These are phyloP conservation scores for Fragum fragum DNA, from an alignment of 2,888 invertebrate genomes.

Conservation along the genomic window DNA sequence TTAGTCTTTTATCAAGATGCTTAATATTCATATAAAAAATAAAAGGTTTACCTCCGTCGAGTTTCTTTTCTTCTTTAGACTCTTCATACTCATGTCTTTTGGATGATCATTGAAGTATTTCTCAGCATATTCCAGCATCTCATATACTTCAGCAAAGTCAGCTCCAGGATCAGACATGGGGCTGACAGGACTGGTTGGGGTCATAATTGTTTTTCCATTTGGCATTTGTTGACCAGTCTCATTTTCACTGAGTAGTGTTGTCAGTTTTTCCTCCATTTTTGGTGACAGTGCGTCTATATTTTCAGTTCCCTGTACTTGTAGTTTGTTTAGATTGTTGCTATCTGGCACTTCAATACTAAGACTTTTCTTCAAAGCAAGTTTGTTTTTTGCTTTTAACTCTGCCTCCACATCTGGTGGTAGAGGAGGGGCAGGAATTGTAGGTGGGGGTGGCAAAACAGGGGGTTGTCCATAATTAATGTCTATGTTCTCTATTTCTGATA, in stretches of 20 bases:
- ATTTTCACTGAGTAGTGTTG: slow-evolving; percentile 60
- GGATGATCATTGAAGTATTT: slow-evolving; percentile 95
- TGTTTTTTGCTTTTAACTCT: slow-evolving; percentile 56
- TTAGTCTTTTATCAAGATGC: no score
- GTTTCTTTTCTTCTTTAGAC: slow-evolving; percentile 80
- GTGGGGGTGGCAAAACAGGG: slow-evolving; percentile 68
- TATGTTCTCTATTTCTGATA: slow-evolving; percentile 70
- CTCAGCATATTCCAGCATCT: slow-evolving; percentile 97
- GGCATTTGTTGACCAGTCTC: slow-evolving; percentile 37
- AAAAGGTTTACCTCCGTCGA: slow-evolving; percentile 72
- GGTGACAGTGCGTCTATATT: slow-evolving; percentile 75
- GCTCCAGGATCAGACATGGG: slow-evolving; percentile 62
- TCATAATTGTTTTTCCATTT: slow-evolving; percentile 49
- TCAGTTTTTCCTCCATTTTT: slow-evolving; percentile 71
- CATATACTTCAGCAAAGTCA: slow-evolving; percentile 88
- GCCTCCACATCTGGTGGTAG: slow-evolving; percentile 64
- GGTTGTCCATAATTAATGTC: slow-evolving; percentile 59
- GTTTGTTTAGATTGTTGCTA: slow-evolving; percentile 54
- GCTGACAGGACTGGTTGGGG: slow-evolving; percentile 58
- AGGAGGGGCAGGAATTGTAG: slow-evolving; percentile 70
- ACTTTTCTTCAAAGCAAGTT: slow-evolving; percentile 55
- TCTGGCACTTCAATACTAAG: slow-evolving; percentile 57
- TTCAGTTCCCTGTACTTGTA: slow-evolving; percentile 56
- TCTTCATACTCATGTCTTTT: slow-evolving; percentile 83
- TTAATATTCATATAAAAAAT: no score